These are phyloP conservation scores for Leptinotarsa defecta DNA, from an alignment of 1,140 invertebrate species.

Conservation along the genomic window DNA sequence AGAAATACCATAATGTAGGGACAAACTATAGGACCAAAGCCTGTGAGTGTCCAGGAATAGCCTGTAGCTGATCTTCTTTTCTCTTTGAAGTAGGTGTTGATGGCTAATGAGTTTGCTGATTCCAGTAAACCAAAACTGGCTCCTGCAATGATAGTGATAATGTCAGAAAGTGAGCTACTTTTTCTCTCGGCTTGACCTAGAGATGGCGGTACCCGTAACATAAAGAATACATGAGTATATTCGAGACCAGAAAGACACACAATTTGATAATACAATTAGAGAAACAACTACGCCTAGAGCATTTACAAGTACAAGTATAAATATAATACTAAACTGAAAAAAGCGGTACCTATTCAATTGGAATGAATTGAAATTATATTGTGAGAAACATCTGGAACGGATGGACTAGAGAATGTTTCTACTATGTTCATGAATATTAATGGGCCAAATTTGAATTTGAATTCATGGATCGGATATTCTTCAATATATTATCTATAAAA, in stretches of 20 bases:
- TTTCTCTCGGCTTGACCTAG: no score
- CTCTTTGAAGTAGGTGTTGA: constrained; percentile 59
- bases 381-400: no score
- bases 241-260: constrained; percentile 63
- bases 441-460: no score
- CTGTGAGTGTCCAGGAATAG: constrained; percentile 56
- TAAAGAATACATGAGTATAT: constrained; percentile 58
- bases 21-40: constrained; percentile 58
- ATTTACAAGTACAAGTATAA: constrained; percentile 57
- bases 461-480: no score
- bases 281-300: constrained; percentile 58
- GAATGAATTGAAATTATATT: no score
- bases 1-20: constrained; percentile 55
- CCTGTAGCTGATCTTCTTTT: constrained; percentile 57
- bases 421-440: no score
- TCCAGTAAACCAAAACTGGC: constrained; percentile 36
- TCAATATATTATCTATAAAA: no score
- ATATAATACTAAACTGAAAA: no score
- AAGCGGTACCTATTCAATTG: no score
- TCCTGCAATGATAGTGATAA: not conserved
- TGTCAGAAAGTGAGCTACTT: not conserved
- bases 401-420: no score
- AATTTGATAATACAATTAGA: constrained; percentile 62
- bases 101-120: constrained; percentile 61
- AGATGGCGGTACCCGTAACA: constrained; percentile 35